Base-by-base conservation (phyloP, 2,113 vertebrate genomes). In the Motacilla alba region DNA sequence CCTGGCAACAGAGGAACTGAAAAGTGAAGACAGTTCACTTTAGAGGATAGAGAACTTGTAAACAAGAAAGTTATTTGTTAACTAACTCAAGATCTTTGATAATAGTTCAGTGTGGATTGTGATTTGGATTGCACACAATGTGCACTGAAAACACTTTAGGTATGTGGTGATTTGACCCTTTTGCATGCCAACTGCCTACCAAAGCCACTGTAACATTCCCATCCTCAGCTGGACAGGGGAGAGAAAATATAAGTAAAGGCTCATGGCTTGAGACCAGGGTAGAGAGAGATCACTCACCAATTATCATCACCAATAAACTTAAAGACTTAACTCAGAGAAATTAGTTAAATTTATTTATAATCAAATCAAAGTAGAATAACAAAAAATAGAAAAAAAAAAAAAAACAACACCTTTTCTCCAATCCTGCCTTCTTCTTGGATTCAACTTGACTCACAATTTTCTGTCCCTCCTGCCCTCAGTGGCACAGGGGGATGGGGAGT, bases 401-500 rank as follows among this genome's bases (percentile, higher is more conserved):
- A 13, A 22, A 23, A 37, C 3, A n/a, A 5, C 2, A 10, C 6
- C 10, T 44, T 52, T 43, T 12, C 37, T 35, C 37, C 27, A 50
- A 20, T 5, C 5, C 18, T 49, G 18, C 6, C 6, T 81, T 50
- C 21, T 55, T 55, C 21, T n/a, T 23, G 7, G 5, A 27, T 52
- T 44, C 33, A 28, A 3, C 7, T 46, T 59, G 12, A n/a, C 4
- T 52, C 28, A 2, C 1, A 3, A 4, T 30, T 74, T 52, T 44
- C 22, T 59, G 33, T 73, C 6, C 6, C 10, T 67, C 10, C 37
- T 81, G 22, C 8, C 22, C 15, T 35, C n/a, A 62, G 13, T 10
- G 15, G 13, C 1, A 0, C 28, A 37, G 15, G 7, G 7, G 7
- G 7, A 9, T 50, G 12, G 7, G 5, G 17, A 73, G 17, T 22